Evolutionary conservation across 2,797 vertebrate genomes (phyloP).

Genomic region (Serranus cabrilla): DNA sequence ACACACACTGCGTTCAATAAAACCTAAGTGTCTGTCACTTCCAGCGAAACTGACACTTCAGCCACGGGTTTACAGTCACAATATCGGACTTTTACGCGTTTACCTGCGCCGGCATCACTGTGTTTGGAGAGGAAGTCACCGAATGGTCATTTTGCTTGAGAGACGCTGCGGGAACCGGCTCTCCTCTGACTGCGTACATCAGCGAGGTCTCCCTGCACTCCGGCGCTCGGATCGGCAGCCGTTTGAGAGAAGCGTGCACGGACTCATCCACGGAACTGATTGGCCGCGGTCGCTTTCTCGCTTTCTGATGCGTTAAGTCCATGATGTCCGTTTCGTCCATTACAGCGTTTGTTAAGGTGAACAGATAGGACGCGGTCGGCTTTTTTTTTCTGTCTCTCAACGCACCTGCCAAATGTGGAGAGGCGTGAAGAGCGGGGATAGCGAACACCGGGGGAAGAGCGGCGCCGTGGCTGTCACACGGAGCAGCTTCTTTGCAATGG

Average conservation of each 20-base stretch:
- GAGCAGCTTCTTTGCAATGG: conserved; percentile 80
- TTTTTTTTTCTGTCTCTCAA: conserved; percentile 1
- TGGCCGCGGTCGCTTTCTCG: conserved; percentile 84
- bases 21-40: conserved; percentile 25
- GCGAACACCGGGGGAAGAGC: conserved; percentile 51
- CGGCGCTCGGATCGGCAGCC: conserved; percentile 89
- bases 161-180: conserved; percentile 87
- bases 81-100: conserved; percentile 64
- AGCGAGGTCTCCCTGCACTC: conserved; percentile 89
- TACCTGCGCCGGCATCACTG: conserved; percentile 94
- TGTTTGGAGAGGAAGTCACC: conserved; percentile 88
- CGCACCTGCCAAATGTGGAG: conserved; percentile 56
- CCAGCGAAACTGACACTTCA: conserved; percentile 23
- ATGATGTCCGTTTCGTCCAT: conserved; percentile 87
- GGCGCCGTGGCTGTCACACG: conserved; percentile 77
- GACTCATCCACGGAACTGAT: conserved; percentile 81
- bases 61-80: background rate
- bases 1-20: conserved; percentile 29
- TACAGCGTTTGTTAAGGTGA: conserved; percentile 74
- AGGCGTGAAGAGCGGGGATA: conserved; percentile 41
- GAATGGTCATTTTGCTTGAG: conserved; percentile 92
- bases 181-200: conserved; percentile 91
- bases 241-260: conserved; percentile 88
- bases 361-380: conserved; percentile 32
- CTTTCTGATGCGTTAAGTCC: conserved; percentile 85